phyloP scores from a whole-genome alignment of 30 jellyfish, hydroid and myxozoan genomes.

The Pelagia noctiluca region DNA sequence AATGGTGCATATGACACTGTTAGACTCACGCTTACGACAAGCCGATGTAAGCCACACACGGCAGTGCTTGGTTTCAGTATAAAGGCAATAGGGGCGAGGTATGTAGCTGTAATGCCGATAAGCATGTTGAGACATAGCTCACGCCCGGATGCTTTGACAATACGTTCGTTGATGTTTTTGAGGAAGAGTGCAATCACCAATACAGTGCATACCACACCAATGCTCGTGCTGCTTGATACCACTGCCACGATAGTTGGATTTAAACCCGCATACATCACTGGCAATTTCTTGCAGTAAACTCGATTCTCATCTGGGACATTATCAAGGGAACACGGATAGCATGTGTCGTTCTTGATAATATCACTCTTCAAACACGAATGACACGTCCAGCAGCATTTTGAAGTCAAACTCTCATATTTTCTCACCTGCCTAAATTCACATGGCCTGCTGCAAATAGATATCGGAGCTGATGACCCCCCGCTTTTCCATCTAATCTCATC shows the following conservation, averaged over 20 bases:
- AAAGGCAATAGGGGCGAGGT: conserved; percentile 5
- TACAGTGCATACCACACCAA: neutral
- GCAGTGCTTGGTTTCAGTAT: conserved; percentile 9
- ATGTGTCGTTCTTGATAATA: too few relatives aligned
- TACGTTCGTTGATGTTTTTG: conserved; percentile 3
- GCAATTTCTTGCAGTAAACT: conserved; percentile 12
- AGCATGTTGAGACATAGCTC: conserved; percentile 27
- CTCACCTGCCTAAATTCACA: conserved; percentile 40
- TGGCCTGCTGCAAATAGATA: too few relatives aligned
- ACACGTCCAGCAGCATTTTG: conserved; percentile 1
- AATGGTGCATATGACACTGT: conserved; percentile 74
- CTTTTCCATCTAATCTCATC: too few relatives aligned
- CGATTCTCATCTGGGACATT: too few relatives aligned
- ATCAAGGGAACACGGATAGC: too few relatives aligned
- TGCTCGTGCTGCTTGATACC: neutral
- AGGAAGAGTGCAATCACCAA: neutral
- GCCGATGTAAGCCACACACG: conserved; percentile 41
- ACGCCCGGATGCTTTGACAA: conserved; percentile 30
- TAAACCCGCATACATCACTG: neutral
- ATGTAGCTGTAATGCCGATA: neutral
- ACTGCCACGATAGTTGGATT: neutral
- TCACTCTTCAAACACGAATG: too few relatives aligned
- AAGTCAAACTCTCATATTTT: conserved; percentile 11
- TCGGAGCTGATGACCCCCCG: too few relatives aligned
- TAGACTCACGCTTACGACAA: conserved; percentile 62